Base-by-base conservation (phyloP, 2,888 invertebrate genomes). In the Germaria angustata region DNA sequence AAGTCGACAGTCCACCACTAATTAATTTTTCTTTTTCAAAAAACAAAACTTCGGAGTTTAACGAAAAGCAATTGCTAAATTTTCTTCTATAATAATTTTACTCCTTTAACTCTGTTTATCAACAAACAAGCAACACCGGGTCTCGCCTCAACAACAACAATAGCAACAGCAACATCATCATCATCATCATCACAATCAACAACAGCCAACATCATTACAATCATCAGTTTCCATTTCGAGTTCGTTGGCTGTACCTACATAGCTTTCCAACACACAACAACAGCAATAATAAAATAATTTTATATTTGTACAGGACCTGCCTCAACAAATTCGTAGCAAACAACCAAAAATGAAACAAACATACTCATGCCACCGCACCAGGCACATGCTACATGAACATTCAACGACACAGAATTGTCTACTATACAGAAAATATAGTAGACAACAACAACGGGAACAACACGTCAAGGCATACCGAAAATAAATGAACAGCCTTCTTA, bases 161-260 rank as follows among this genome's bases (percentile, higher is more conserved):
- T 22, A 28, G 28, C 51, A 57, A 41, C 39, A 81, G 34, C 55
- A 66, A 22, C 55, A 34, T 22, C 39, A 71, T 17, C 53, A 71
- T 41, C n/a, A 15, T n/a, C 15, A 41, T 41, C 28, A 28, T 28
- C 28, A 28, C 6, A 3, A 41, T 17, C 59, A 76, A 20, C 34
- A 44, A 15, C 51, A 61, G 84, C 44, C 49, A 69, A 65, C 76
- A 65, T 44, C 46, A 76, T 59, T 66, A 78, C 36, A 51, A 69
- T 59, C 81, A 78, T 66, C 49, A 80, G 66, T 68, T 73, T 80
- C 66, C 72, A 80, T 73, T 81, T 84, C 72, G 87, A 88, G 90
- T 89, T 90, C 89, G 89, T 90, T 89, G 90, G 89, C 89, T 89
- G 89, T 89, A 89, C 89, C 89, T 89, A 59, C 59, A 59, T 59